These are phyloP conservation scores for Gymnarchus niloticus DNA, from an alignment of 2,113 vertebrate genomes.

Conservation along the genomic window DNA sequence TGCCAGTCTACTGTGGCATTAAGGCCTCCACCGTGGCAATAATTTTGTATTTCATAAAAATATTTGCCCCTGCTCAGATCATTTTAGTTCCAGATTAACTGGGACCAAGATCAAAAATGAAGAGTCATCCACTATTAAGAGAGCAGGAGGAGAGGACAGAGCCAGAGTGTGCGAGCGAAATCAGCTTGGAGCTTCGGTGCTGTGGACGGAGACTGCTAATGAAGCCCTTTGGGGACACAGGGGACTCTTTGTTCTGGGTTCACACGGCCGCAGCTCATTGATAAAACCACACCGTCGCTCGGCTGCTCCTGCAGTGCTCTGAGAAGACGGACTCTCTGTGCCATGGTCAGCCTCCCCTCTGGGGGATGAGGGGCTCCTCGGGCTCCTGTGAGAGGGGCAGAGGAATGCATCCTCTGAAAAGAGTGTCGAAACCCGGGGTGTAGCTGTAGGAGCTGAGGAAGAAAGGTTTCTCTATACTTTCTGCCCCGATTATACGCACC, in stretches of 20 bases:
- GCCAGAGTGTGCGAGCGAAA: background rate
- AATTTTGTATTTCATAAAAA: background rate
- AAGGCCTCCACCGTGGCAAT: background rate
- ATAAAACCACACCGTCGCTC: background rate
- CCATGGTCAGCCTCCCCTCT: background rate
- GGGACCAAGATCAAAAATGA: background rate
- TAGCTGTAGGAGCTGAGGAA: background rate
- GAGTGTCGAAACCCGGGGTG: background rate
- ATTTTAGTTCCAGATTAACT: background rate
- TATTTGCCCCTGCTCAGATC: background rate
- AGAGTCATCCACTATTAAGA: background rate
- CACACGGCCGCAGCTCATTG: conserved; percentile 1
- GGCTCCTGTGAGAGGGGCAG: background rate
- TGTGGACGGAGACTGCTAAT: background rate
- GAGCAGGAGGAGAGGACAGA: background rate
- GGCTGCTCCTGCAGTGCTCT: background rate
- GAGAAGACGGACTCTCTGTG: background rate
- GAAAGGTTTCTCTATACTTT: background rate
- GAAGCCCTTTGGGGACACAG: background rate
- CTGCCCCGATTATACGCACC: no score
- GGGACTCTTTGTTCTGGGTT: conserved; percentile 12
- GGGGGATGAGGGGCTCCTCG: background rate
- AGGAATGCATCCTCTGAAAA: background rate
- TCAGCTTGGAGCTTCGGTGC: no score
- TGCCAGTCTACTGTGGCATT: background rate